phyloP scores from a whole-genome alignment of 2,113 vertebrate genomes.

The Agapornis roseicollis region DNA sequence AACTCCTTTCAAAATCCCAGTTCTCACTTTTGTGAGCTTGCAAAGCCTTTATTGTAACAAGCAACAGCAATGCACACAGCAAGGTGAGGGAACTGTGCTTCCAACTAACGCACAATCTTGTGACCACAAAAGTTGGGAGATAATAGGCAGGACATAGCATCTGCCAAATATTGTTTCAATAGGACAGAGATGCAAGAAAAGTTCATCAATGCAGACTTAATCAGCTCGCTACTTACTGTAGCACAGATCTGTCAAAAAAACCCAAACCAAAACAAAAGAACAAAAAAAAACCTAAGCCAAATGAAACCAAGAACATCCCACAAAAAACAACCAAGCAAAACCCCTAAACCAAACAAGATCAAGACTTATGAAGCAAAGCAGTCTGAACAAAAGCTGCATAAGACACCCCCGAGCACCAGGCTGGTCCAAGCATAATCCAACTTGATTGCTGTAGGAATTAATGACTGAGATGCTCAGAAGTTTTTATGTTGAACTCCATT shows the following conservation, averaged over 20 bases:
- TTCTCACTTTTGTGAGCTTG: neutral
- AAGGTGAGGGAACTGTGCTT: neutral
- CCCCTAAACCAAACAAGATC: neutral
- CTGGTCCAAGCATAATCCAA: neutral
- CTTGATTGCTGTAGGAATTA: neutral
- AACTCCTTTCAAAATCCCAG: neutral
- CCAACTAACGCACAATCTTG: neutral
- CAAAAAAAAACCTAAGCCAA: neutral
- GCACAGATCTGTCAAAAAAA: neutral
- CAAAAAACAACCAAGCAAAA: neutral
- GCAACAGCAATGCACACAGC: neutral
- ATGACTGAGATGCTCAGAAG: neutral
- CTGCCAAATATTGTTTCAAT: neutral
- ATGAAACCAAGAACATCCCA: neutral
- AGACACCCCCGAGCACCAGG: neutral
- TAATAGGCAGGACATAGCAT: neutral
- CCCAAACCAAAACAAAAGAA: too few species aligned
- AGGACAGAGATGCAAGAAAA: neutral
- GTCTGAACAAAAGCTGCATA: neutral
- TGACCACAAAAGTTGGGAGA: neutral
- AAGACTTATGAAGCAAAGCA: neutral
- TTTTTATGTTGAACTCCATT: neutral
- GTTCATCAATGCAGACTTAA: neutral
- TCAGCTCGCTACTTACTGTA: neutral
- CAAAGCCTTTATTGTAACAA: neutral